These are phyloP conservation scores for Thera britannica DNA, from an alignment of 2,888 invertebrate species.

Conservation along the genomic window DNA sequence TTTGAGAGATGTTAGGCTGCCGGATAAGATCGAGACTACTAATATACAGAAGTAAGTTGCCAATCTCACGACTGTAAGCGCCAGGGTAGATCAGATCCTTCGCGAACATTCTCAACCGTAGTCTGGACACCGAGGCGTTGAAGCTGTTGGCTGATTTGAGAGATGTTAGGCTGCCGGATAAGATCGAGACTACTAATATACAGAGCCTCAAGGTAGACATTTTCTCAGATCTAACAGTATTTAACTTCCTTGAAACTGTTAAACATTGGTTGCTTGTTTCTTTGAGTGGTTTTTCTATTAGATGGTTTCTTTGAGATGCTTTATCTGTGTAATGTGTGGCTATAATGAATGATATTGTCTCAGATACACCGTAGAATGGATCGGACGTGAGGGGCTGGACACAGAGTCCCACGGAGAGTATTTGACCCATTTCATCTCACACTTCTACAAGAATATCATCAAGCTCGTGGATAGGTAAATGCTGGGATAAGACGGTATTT, in stretches of 20 bases:
- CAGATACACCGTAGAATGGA: slow-evolving; percentile 98
- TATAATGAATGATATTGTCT: no score
- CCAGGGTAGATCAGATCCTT: no score
- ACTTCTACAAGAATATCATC: slow-evolving; percentile 96
- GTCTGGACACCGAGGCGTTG: slow-evolving; percentile 96
- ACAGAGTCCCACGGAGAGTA: slow-evolving; percentile 97
- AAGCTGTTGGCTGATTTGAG: slow-evolving; percentile 94
- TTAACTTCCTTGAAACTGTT: no score
- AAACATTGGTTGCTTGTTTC: no score
- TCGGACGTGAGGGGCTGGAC: slow-evolving; percentile 96
- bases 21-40: slow-evolving; percentile 94
- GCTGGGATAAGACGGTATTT: no score
- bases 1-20: slow-evolving; percentile 94
- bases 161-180: slow-evolving; percentile 94
- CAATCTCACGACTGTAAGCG: background rate
- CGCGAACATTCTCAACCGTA: slow-evolving; percentile 84
- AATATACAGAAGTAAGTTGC: slow-evolving; percentile 92
- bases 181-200: slow-evolving; percentile 94
- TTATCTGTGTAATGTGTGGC: no score
- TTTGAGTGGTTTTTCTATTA: no score
- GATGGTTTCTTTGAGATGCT: no score
- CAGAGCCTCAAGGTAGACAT: slow-evolving; percentile 79
- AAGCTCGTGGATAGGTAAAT: slow-evolving; percentile 92
- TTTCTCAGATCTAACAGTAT: no score
- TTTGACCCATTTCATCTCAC: slow-evolving; percentile 95